Conservation (phyloP, 2,797 vertebrate species). For the Coccyzus lansbergi region DNA sequence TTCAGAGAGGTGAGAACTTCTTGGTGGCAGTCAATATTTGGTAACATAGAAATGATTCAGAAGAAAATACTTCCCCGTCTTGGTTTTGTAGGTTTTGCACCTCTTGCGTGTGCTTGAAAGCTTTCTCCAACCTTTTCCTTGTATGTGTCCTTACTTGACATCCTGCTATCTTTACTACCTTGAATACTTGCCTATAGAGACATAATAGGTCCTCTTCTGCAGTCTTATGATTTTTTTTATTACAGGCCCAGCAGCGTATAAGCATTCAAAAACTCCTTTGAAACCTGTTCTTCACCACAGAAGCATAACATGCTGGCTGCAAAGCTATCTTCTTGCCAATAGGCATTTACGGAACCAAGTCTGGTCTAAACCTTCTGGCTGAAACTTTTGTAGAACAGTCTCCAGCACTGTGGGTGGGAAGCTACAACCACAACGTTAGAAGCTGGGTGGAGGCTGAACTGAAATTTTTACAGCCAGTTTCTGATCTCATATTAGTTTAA, state of each 20-base stretch:
- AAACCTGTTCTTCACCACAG: not conserved
- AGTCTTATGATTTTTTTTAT: not conserved
- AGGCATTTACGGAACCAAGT: not conserved
- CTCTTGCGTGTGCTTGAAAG: not conserved
- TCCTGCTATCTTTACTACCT: not conserved
- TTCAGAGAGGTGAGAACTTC: constrained; percentile 89
- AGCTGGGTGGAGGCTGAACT: constrained; percentile 49
- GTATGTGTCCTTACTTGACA: not conserved
- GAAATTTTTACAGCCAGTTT: constrained; percentile 42
- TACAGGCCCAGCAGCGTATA: not conserved
- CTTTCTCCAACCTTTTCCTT: not conserved
- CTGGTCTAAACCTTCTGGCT: constrained; percentile 25
- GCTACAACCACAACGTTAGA: constrained; percentile 5
- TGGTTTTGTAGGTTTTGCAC: not conserved
- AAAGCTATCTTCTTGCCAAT: not conserved
- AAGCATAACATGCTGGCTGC: not conserved
- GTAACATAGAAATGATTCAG: not conserved
- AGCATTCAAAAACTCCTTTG: constrained; percentile 11
- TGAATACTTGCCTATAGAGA: not conserved
- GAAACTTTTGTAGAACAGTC: not conserved
- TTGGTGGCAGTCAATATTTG: constrained; percentile 21
- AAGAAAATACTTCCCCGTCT: not conserved
- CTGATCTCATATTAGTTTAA: constrained; percentile 57
- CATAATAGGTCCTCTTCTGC: not conserved
- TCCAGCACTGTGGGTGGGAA: constrained; percentile 58